Percentiles rank a stretch among this genome's conserved stretches.
Conservation (phyloP, 2,113 vertebrate genomes). For the Reinhardtius hippoglossoides region DNA sequence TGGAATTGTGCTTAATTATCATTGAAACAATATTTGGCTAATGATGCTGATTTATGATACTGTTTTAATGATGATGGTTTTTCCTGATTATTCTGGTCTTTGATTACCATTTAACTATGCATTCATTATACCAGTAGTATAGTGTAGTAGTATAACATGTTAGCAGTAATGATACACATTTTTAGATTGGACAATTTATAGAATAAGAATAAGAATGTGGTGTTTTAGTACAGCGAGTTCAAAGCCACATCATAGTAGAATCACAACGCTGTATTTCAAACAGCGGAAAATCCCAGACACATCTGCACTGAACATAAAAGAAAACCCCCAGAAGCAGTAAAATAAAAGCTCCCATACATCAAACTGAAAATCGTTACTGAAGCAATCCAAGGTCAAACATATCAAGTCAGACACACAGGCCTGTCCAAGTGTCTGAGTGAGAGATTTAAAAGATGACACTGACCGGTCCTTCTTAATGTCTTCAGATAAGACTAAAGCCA, state of each 20-base stretch:
- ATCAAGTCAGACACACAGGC: constrained; percentile 5
- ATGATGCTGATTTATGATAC: no score
- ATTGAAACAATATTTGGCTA: no score
- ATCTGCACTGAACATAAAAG: constrained; percentile 8
- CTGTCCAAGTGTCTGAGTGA: constrained; percentile 2
- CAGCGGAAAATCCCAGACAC: background rate
- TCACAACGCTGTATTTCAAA: constrained; percentile 4
- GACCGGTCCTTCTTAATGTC: constrained; percentile 17
- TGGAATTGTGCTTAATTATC: no score
- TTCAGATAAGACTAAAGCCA: constrained; percentile 26
- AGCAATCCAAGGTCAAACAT: constrained; percentile 37
- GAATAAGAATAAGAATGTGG: background rate
- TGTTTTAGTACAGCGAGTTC: background rate
- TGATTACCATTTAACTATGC: no score
- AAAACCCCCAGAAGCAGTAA: constrained; percentile 7
- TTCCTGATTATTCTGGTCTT: no score
- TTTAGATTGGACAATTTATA: no score
- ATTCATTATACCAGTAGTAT: no score
- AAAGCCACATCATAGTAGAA: background rate
- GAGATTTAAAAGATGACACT: constrained; percentile 12
- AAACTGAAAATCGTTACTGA: constrained; percentile 28
- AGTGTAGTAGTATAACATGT: no score
- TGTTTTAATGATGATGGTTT: no score
- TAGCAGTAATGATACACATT: no score
- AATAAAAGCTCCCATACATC: constrained; percentile 15